These are phyloP conservation scores for Hystrix brachyura DNA, from an alignment of 2,113 vertebrate genomes.

Conservation along the genomic window DNA sequence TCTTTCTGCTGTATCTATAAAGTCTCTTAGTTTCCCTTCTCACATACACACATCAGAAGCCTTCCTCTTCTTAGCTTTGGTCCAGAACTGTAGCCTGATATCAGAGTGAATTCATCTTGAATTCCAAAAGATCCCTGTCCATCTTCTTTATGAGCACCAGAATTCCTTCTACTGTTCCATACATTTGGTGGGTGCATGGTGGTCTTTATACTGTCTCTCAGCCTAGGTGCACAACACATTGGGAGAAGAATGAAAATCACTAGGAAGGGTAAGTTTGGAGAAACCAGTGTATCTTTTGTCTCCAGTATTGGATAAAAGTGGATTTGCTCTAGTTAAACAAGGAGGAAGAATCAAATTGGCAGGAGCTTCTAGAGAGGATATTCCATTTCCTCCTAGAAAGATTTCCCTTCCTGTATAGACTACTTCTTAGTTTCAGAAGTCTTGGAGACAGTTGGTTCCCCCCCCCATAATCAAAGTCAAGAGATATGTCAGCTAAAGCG, in stretches of 20 bases:
- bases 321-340: slow-evolving; percentile 52
- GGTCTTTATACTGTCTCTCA: background rate
- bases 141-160: background rate
- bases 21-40: background rate
- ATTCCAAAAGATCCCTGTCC: background rate
- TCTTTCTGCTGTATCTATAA: background rate
- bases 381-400: slow-evolving; percentile 22
- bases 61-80: background rate
- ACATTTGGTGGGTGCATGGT: background rate
- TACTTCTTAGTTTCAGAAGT: slow-evolving; percentile 20
- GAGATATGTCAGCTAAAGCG: background rate
- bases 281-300: slow-evolving; percentile 18
- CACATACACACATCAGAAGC: background rate
- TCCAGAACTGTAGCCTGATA: background rate
- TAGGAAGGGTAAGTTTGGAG: background rate
- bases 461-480: slow-evolving; percentile 1
- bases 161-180: background rate
- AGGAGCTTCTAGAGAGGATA: slow-evolving; percentile 20
- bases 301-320: slow-evolving; percentile 17
- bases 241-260: background rate
- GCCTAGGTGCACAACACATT: background rate
- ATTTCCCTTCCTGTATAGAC: slow-evolving; percentile 19
- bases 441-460: background rate
- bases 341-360: slow-evolving; percentile 35
- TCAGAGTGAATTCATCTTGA: background rate